A percentile compares a stretch with the other conserved stretches of the same genome.
Conservation (phyloP, 2,888 invertebrate genomes). For the Kuschelorhynchus macadamiae region DNA sequence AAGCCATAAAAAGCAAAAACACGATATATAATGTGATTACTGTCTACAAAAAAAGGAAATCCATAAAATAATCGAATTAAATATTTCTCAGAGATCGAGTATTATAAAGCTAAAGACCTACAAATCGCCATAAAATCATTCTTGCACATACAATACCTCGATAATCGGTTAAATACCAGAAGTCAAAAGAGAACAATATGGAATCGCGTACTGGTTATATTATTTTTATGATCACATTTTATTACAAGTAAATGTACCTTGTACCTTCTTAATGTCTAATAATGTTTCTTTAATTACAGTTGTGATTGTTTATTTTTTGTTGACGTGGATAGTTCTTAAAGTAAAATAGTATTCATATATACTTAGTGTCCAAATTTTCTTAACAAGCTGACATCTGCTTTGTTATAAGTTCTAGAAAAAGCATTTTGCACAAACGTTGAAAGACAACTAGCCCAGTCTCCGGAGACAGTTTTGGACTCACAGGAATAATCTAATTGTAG, state of each 20-base stretch:
- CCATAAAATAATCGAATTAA: conserved; percentile 22
- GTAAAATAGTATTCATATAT: too few relatives aligned
- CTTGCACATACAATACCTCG: conserved; percentile 33
- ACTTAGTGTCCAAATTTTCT: too few relatives aligned
- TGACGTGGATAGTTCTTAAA: neutral
- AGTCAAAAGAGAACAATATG: conserved; percentile 34
- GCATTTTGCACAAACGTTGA: too few relatives aligned
- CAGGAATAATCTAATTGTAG: too few relatives aligned
- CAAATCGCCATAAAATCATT: conserved; percentile 35
- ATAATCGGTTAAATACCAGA: conserved; percentile 42
- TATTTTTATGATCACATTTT: conserved; percentile 38
- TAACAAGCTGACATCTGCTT: too few relatives aligned
- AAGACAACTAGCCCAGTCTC: too few relatives aligned
- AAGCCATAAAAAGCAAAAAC: too few relatives aligned
- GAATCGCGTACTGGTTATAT: conserved; percentile 24
- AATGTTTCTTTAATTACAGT: conserved; percentile 26
- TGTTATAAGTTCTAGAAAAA: too few relatives aligned
- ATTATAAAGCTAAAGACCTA: conserved; percentile 28
- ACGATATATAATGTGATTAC: neutral
- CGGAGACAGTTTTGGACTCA: too few relatives aligned
- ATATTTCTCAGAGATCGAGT: conserved; percentile 15
- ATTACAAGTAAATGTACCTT: conserved; percentile 25
- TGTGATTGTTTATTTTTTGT: neutral
- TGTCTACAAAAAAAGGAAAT: neutral
- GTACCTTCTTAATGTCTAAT: conserved; percentile 15